phyloP scores from a whole-genome alignment of 2,113 vertebrate genomes.

The Carassius carassius region DNA sequence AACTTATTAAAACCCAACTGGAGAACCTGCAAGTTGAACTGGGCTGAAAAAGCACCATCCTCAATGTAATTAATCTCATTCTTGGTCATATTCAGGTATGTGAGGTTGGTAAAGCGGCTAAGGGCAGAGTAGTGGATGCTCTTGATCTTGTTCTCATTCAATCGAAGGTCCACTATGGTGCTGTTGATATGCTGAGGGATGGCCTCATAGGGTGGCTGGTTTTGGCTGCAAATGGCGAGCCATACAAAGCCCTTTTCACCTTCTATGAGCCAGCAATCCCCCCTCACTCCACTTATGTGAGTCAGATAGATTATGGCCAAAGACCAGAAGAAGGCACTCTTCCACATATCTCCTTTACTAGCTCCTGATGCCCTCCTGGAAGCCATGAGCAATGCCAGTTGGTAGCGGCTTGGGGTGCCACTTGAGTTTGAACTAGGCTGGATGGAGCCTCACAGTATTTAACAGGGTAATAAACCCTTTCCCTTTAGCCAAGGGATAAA shows the following conservation, averaged over 20 bases:
- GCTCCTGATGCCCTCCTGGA: slow-evolving; percentile 82
- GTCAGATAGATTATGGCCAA: slow-evolving; percentile 85
- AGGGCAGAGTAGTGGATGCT: slow-evolving; percentile 93
- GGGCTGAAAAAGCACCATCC: slow-evolving; percentile 96
- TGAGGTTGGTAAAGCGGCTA: slow-evolving; percentile 98
- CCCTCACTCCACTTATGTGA: slow-evolving; percentile 77
- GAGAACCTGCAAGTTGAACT: slow-evolving; percentile 97
- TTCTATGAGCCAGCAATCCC: slow-evolving; percentile 98
- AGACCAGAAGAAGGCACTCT: slow-evolving; percentile 84
- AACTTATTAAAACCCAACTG: slow-evolving; percentile 98
- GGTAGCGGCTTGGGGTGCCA: slow-evolving; percentile 47
- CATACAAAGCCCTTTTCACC: slow-evolving; percentile 99
- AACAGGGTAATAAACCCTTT: slow-evolving; percentile 62
- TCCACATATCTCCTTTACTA: slow-evolving; percentile 77
- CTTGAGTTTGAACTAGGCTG: slow-evolving; percentile 61
- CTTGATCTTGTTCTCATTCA: slow-evolving; percentile 99
- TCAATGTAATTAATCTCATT: slow-evolving; percentile 97
- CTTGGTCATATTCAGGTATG: slow-evolving; percentile 99
- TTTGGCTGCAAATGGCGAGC: slow-evolving; percentile 71
- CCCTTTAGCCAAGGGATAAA: slow-evolving; percentile 58
- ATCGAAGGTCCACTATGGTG: slow-evolving; percentile 97
- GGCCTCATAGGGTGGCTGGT: slow-evolving; percentile 97
- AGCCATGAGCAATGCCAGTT: slow-evolving; percentile 65
- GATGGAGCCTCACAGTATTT: slow-evolving; percentile 59
- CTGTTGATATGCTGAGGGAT: slow-evolving; percentile 99